phyloP scores from a whole-genome alignment of 2,113 vertebrate genomes.

The Strigops habroptila region DNA sequence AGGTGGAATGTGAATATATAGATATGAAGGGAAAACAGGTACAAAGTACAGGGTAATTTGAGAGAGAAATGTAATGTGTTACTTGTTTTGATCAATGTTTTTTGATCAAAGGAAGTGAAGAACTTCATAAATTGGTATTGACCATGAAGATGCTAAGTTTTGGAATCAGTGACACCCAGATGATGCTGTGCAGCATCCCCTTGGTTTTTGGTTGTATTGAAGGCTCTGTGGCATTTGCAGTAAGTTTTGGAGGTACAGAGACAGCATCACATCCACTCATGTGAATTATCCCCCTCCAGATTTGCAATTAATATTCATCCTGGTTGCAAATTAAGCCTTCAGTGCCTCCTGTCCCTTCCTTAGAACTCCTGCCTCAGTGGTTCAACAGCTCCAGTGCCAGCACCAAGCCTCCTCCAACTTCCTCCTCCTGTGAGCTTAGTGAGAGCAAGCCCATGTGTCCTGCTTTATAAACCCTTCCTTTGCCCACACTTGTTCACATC shows the following conservation, averaged over 20 bases:
- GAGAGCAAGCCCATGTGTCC: background rate
- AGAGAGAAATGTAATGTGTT: background rate
- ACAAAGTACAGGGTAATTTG: background rate
- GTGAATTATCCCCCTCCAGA: background rate
- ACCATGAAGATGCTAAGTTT: rapidly evolving
- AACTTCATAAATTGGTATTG: background rate
- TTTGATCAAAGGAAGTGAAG: background rate
- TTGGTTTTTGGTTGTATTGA: background rate
- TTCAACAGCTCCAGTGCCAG: background rate
- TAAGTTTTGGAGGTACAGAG: background rate
- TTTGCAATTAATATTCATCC: background rate
- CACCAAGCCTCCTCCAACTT: background rate
- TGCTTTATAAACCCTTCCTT: background rate
- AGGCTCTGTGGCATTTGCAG: background rate
- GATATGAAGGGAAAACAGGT: background rate
- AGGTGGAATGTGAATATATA: background rate
- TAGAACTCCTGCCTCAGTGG: background rate
- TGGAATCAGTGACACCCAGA: background rate
- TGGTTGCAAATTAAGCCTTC: background rate
- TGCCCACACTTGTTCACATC: rapidly evolving
- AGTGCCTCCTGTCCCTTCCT: background rate
- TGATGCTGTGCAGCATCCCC: rapidly evolving
- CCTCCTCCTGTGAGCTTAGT: background rate
- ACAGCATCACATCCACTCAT: background rate
- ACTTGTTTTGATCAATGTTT: background rate